Percentiles rank a stretch among this genome's conserved stretches.
These are phyloP conservation scores for Atlantisia rogersi DNA, from an alignment of 2,113 vertebrate species.

Conservation along the genomic window DNA sequence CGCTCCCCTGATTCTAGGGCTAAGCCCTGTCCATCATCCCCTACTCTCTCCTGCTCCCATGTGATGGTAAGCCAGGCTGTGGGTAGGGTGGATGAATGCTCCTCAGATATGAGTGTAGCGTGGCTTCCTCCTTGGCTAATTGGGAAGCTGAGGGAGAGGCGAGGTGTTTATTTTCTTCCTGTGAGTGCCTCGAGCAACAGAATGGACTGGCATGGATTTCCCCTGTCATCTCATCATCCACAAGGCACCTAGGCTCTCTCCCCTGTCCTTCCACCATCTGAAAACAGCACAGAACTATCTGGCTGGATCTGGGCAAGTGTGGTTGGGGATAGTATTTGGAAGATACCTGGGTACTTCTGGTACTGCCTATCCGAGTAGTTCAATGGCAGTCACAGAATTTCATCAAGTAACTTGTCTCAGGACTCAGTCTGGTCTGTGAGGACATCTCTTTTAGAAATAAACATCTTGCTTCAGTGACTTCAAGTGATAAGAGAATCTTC, in stretches of 20 bases:
- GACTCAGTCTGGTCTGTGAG: background rate
- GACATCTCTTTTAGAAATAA: background rate
- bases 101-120: background rate
- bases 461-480: background rate
- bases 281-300: background rate
- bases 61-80: background rate
- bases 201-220: background rate
- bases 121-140: background rate
- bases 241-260: background rate
- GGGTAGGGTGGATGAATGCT: background rate
- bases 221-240: background rate
- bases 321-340: background rate
- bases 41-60: background rate
- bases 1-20: background rate
- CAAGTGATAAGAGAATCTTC: background rate
- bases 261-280: background rate
- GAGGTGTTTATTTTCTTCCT: background rate
- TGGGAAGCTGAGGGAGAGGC: background rate
- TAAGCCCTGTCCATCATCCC: background rate
- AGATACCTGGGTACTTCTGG: background rate
- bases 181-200: background rate
- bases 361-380: background rate
- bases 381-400: background rate
- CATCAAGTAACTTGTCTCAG: background rate
- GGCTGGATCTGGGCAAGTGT: background rate